Conservation (phyloP, 2,888 invertebrate genomes). For the Rhimphoctona megacephalus region DNA sequence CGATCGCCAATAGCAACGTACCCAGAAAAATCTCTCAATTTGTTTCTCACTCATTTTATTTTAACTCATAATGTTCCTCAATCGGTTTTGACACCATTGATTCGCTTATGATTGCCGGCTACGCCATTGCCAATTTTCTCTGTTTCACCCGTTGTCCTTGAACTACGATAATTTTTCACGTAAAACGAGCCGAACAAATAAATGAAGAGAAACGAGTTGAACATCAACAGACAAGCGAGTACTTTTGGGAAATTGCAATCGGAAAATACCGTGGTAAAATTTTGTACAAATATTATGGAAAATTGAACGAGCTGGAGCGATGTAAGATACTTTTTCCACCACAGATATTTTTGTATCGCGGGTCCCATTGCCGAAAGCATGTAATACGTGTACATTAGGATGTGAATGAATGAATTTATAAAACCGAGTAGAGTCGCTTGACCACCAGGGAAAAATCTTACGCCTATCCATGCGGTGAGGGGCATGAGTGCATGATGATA, state of each 20-base stretch:
- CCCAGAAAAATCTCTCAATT: constrained; percentile 3
- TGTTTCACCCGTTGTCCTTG: constrained; percentile 30
- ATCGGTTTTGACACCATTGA: constrained; percentile 59
- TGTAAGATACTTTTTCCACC: constrained; percentile 98
- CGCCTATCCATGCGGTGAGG: constrained; percentile 92
- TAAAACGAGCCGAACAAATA: constrained; percentile 93
- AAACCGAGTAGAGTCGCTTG: constrained; percentile 95
- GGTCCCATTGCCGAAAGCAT: constrained; percentile 95
- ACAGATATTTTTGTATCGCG: constrained; percentile 93
- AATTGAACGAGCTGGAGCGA: constrained; percentile 95
- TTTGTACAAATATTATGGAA: constrained; percentile 90
- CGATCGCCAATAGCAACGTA: constrained; percentile 7
- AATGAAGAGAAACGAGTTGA: constrained; percentile 90
- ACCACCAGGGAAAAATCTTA: constrained; percentile 93
- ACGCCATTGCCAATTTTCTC: constrained; percentile 28
- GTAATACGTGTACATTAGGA: constrained; percentile 97
- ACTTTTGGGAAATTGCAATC: constrained; percentile 87
- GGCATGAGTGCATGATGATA: constrained; percentile 95
- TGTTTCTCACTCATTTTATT: constrained; percentile 8
- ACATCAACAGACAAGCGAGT: constrained; percentile 88
- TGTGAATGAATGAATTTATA: constrained; percentile 95
- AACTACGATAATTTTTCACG: constrained; percentile 87
- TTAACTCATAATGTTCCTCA: constrained; percentile 37
- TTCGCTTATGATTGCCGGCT: constrained; percentile 16
- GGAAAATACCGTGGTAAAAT: constrained; percentile 87